Evolutionary conservation across 2,113 vertebrate genomes (phyloP), one percentile per base, ranked within the genome.

Genomic region (Octodon degus): DNA sequence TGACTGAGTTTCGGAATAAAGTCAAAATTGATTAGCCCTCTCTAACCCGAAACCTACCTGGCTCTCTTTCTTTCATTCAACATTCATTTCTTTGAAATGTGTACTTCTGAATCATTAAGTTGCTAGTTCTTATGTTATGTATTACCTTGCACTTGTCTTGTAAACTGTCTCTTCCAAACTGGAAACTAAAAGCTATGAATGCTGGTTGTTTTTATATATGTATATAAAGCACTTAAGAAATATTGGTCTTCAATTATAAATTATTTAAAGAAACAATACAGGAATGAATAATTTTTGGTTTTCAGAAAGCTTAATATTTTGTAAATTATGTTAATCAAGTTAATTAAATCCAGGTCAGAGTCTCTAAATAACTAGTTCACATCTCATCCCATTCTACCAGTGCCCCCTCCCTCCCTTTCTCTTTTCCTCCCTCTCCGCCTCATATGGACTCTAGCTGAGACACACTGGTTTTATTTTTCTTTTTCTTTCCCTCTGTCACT

Each of bases 271-370:
- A 65, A 13, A 0, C 43, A 24, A 47, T 58, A 14, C 37, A 91
- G 80, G 32, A 74, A 85, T 65, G 22, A 93, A 72, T 10, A 11
- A n/a, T 72, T 24, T 65, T 87, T 91, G 11, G 32, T 91, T 93
- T 94, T 96, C 16, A 81, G 25, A 76, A 93, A 81, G 8, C 34
- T 90, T 7, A 40, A 5, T 86, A 74, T 65, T 95, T 77, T 83
- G 4, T n/a, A 92, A 43, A 92, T 67, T 4, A 87, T 40, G 47
- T 3, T 8, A 67, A 87, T 90, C 25, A 72, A 70, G 2, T 89
- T 85, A 79, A 58, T 93, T 88, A 93, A 93, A 80, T 65, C 1
- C 40, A 86, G 25, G 50, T 82, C 47, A 86, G 43, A 72, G 50
- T 95, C n/a, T 88, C 34, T 68, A 94, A 65, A 90, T 87, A 60